These are phyloP conservation scores for Pharmacophagus antenor DNA, from an alignment of 2,888 invertebrate genomes.

Conservation along the genomic window DNA sequence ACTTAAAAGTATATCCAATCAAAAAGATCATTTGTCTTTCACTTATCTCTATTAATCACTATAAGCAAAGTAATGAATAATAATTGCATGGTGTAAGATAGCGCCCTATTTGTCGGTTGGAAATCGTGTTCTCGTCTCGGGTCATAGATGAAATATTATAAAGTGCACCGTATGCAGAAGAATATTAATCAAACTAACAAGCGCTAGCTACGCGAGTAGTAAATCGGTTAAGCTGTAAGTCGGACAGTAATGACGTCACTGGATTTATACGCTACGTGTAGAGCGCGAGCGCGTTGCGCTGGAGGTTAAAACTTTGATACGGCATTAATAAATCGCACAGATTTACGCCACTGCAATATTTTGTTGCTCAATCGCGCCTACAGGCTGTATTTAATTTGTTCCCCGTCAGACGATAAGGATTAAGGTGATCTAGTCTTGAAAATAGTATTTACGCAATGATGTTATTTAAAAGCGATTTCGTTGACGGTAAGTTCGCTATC, in stretches of 20 bases:
- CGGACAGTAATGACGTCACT: conserved; percentile 4
- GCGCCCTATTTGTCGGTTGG: too few relatives aligned
- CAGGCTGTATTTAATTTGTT: conserved; percentile 26
- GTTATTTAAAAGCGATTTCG: conserved; percentile 7
- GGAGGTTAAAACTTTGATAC: conserved; percentile 13
- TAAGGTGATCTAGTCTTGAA: conserved; percentile 10
- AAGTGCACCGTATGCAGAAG: background rate
- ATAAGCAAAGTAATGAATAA: background rate
- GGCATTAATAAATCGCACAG: conserved; percentile 24
- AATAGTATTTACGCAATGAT: conserved; percentile 19
- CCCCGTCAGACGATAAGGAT: conserved; percentile 22
- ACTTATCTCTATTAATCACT: background rate
- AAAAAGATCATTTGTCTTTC: background rate
- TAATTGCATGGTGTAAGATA: background rate
- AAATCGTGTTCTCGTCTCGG: background rate
- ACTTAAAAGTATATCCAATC: background rate
- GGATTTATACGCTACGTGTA: background rate
- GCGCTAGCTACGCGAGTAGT: background rate
- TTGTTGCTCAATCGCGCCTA: conserved; percentile 24
- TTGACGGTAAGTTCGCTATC: background rate
- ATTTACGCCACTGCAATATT: conserved; percentile 16
- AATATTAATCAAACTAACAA: conserved; percentile 2
- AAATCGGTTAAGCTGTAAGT: background rate
- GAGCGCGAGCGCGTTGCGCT: background rate
- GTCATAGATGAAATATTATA: background rate